Conservation (phyloP, 1,140 invertebrate genomes). For the Potamilus streckersoni region DNA sequence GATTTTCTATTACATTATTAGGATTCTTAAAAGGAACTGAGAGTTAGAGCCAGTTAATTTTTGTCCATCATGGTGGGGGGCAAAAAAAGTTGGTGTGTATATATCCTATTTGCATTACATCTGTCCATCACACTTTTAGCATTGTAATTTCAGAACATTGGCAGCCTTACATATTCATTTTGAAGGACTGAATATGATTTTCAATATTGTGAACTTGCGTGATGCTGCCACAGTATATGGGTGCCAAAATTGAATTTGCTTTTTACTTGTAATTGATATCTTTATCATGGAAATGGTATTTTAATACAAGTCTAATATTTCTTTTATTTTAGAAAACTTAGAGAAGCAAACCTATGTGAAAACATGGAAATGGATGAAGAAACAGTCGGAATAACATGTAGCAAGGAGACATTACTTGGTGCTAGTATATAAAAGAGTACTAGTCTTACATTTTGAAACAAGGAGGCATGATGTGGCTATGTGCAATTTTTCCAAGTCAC, state of each 20-base stretch:
- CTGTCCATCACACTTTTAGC: too few species aligned
- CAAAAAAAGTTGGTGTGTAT: too few species aligned
- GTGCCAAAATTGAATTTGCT: not conserved
- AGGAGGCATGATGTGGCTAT: not conserved
- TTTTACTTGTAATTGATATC: not conserved
- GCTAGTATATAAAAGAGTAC: conserved; percentile 74
- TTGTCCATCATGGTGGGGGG: too few species aligned
- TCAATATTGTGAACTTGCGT: not conserved
- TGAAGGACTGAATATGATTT: too few species aligned
- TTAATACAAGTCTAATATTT: not conserved
- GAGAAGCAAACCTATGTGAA: conserved; percentile 77
- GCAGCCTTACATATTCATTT: too few species aligned
- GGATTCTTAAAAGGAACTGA: too few species aligned
- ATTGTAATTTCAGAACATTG: too few species aligned
- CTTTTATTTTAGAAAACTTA: conserved; percentile 73
- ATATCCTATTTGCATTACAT: too few species aligned
- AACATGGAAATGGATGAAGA: too few species aligned
- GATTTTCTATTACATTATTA: too few species aligned
- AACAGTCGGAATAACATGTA: too few species aligned
- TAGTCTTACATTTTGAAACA: conserved; percentile 66
- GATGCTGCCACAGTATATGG: not conserved
- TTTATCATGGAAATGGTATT: conserved; percentile 1
- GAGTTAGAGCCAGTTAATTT: too few species aligned
- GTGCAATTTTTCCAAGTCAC: not conserved
- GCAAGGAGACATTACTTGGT: conserved; percentile 67